A percentile compares a stretch with the other conserved stretches of the same genome.
phyloP scores from a whole-genome alignment of 2,888 invertebrate genomes.

The Thumatha senex region DNA sequence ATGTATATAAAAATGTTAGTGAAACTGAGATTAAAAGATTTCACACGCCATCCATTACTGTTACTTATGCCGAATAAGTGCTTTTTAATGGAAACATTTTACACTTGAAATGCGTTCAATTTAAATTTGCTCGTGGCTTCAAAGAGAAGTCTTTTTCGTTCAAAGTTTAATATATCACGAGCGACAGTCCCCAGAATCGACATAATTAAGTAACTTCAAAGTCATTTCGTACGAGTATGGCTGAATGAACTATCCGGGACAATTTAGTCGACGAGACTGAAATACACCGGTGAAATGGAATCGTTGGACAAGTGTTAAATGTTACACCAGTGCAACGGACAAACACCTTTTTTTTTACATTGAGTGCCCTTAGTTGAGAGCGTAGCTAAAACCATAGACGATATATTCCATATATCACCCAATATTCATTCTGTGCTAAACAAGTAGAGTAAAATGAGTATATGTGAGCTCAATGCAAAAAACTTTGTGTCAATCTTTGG shows the following conservation, averaged over 20 bases:
- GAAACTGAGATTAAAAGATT: conserved; percentile 3
- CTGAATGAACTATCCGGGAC: conserved; percentile 52
- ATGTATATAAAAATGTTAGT: neutral
- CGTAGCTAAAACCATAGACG: too few species aligned
- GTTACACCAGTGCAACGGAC: conserved; percentile 32
- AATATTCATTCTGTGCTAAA: too few species aligned
- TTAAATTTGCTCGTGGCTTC: conserved; percentile 20
- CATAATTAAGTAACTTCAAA: conserved; percentile 64
- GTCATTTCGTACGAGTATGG: conserved; percentile 45
- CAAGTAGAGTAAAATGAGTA: too few species aligned
- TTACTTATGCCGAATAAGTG: conserved; percentile 15
- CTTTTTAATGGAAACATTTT: conserved; percentile 22
- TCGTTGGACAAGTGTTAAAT: conserved; percentile 42
- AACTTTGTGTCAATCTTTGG: too few species aligned
- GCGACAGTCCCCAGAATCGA: conserved; percentile 51
- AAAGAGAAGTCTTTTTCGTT: conserved; percentile 19
- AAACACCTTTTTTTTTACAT: conserved; percentile 35
- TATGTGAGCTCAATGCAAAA: too few species aligned
- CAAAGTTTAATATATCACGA: conserved; percentile 43
- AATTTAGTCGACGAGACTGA: conserved; percentile 57
- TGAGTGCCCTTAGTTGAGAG: conserved; percentile 24
- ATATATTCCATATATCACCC: too few species aligned
- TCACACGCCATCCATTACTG: conserved; percentile 2
- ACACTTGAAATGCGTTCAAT: conserved; percentile 19
- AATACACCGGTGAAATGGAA: conserved; percentile 46